These are phyloP conservation scores for Chloroceryle amazona DNA, from an alignment of 2,797 vertebrate genomes.

Conservation along the genomic window DNA sequence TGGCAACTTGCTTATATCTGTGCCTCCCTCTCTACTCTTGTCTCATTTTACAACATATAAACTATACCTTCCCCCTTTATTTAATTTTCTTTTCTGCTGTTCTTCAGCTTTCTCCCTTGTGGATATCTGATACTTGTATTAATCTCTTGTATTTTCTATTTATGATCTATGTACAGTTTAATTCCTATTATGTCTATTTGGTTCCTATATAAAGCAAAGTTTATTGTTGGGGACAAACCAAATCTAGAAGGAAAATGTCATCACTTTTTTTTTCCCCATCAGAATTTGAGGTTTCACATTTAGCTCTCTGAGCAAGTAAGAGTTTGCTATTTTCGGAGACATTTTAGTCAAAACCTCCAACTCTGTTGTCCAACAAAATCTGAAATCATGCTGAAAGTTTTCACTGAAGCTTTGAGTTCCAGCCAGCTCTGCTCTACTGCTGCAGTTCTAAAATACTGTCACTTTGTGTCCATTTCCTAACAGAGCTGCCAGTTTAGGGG, in stretches of 20 bases:
- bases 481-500: not conserved
- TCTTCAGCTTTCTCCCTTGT: not conserved
- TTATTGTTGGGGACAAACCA: not conserved
- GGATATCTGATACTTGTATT: not conserved
- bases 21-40: not conserved
- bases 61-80: not conserved
- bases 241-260: conserved; percentile 30
- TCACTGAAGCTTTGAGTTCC: not conserved
- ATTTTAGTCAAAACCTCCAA: conserved; percentile 16
- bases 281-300: conserved; percentile 26
- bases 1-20: not conserved
- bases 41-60: not conserved
- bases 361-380: not conserved
- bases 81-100: not conserved
- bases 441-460: not conserved
- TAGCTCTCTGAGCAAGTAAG: not conserved
- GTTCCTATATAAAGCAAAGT: not conserved
- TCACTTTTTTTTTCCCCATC: not conserved
- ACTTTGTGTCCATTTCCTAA: not conserved
- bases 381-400: not conserved
- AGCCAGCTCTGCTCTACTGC: not conserved
- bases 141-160: not conserved
- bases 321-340: conserved; percentile 22
- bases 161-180: not conserved
- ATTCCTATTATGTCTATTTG: conserved; percentile 20